Evolutionary conservation across 1,140 invertebrate species (phyloP), one percentile per base, ranked within the genome.

Genomic region (Cydia splendana): DNA sequence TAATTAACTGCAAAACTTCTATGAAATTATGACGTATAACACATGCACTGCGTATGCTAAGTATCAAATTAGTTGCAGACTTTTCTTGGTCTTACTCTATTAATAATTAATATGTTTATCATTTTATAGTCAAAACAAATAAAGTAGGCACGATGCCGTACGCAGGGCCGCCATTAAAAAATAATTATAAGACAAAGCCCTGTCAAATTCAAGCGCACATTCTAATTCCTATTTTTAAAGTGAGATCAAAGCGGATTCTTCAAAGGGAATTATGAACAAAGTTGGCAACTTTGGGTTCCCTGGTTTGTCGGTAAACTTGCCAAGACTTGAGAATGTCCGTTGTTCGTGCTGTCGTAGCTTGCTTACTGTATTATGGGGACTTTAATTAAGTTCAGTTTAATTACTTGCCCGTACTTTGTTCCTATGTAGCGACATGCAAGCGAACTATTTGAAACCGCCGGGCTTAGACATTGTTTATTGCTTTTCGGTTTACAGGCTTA

Each of bases 311-410:
- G 78, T 77, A 62, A 86, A 85, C 79, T 85, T 84, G 74, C 24
- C 71, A 78, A 20, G 67, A 57, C 74, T 75, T 51, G 76, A 65
- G 65, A 79, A 65, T 83, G 85, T 80, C 80, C 85, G 78, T 79
- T 83, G 82, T 80, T 85, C 75, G 69, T 79, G 77, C 78, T 73
- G 45, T 62, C 45, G 51, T 57, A 75, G 79, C 80, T 82, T 81
- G 80, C 80, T 77, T 76, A 76, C 38, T 78, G 80, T 80, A 84
- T 80, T 84, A 82, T 82, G 76, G 74, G 78, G 80, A 81, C 81
- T 86, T 87, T 84, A 84, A 85, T 88, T 85, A 85, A 85, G 80
- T 85, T 84, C 77, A 71, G 76, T 87, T 85, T 85, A 87, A 85
- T 88, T 82, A 84, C 76, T 82, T 81, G 67, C 30, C 67, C 67